Evolutionary conservation across 2,888 invertebrate species (phyloP).

Genomic region (Uropetala carovei): DNA sequence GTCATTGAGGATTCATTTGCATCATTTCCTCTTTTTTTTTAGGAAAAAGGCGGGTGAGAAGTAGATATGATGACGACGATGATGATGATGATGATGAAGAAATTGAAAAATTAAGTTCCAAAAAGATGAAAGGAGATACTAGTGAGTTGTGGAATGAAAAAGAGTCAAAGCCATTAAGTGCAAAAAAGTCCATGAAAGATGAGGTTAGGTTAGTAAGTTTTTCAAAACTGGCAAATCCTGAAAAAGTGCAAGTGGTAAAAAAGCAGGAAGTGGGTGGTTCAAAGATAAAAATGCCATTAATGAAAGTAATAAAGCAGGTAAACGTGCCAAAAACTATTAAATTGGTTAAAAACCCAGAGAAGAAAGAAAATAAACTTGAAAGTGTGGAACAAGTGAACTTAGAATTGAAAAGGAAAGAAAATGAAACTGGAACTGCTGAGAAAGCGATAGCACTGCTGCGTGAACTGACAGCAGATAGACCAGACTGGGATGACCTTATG

Average conservation of each 20-base stretch:
- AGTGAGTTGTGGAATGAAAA: conserved; percentile 54
- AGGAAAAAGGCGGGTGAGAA: conserved; percentile 76
- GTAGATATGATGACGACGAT: conserved; percentile 76
- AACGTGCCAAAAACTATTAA: not conserved
- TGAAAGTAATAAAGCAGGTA: not conserved
- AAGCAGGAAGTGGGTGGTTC: conserved; percentile 74
- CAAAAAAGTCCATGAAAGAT: conserved; percentile 40
- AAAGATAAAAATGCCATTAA: conserved; percentile 71
- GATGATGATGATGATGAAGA: conserved; percentile 75
- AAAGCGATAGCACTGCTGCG: conserved; percentile 45
- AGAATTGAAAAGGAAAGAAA: conserved; percentile 23
- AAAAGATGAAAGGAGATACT: conserved; percentile 44
- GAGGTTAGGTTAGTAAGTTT: not conserved
- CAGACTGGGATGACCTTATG: conserved; percentile 43
- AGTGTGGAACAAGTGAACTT: not conserved
- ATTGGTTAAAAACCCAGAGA: not conserved
- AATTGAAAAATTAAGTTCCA: conserved; percentile 77
- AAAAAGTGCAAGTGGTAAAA: conserved; percentile 72
- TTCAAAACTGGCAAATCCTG: conserved; percentile 40
- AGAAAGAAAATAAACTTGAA: conserved; percentile 20
- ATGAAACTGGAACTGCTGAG: conserved; percentile 27
- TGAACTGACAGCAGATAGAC: conserved; percentile 43
- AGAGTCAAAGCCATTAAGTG: not conserved
- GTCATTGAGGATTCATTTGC: not conserved
- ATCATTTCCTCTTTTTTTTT: conserved; percentile 68